Evolutionary conservation across 2,797 vertebrate species (phyloP).

Genomic region (Psittacula echo): DNA sequence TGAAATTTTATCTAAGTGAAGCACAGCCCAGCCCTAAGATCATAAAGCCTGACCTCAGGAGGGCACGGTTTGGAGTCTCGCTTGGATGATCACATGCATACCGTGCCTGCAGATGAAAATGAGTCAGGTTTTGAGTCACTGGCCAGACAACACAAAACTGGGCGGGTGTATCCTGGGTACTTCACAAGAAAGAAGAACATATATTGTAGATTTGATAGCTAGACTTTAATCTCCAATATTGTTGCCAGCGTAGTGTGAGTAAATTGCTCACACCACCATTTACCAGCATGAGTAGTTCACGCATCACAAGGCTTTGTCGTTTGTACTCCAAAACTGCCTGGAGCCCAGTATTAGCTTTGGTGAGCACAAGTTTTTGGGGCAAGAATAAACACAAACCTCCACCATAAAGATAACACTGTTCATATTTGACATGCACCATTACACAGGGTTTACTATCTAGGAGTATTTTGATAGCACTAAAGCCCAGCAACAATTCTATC

Average conservation of each 20-base stretch:
- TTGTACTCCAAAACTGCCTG: not conserved
- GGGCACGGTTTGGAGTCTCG: not conserved
- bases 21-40: not conserved
- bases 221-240: not conserved
- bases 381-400: not conserved
- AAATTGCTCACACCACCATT: not conserved
- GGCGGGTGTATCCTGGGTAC: not conserved
- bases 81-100: not conserved
- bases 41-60: not conserved
- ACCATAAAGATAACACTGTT: not conserved
- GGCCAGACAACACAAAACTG: not conserved
- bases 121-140: not conserved
- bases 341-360: not conserved
- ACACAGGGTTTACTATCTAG: not conserved
- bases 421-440: not conserved
- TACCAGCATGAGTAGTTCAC: not conserved
- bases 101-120: not conserved
- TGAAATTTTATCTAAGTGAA: not conserved
- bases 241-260: not conserved
- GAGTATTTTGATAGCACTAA: not conserved
- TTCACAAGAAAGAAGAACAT: rapidly evolving
- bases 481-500: not conserved
- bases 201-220: not conserved
- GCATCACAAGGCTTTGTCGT: not conserved
- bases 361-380: not conserved